Conservation (phyloP, 2,113 vertebrate species). For the Microcebus tavaratra region DNA sequence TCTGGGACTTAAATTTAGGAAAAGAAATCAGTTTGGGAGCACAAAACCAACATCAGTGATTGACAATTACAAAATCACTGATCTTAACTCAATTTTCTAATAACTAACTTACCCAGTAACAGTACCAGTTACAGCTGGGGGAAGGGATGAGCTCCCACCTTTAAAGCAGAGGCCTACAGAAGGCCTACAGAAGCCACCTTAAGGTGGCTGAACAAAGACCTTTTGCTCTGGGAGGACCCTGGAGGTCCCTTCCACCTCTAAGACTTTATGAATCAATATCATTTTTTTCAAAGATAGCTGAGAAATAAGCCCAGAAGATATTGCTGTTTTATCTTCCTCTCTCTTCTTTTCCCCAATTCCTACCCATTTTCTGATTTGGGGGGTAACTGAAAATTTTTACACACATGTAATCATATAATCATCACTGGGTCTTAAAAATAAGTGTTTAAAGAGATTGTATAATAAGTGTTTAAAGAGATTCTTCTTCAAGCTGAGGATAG, state of each 20-base stretch:
- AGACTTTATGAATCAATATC: background rate
- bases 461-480: too few species aligned
- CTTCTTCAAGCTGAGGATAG: background rate
- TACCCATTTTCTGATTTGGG: background rate
- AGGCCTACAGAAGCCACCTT: too few species aligned
- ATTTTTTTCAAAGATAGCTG: background rate
- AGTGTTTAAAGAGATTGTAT: background rate
- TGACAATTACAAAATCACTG: conserved; percentile 1
- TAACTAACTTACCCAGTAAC: background rate
- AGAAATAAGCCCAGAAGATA: background rate
- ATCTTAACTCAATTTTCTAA: conserved; percentile 41
- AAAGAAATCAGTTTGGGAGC: background rate
- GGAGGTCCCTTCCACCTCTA: background rate
- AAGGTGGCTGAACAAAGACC: background rate
- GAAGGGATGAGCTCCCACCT: background rate
- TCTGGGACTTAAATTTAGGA: background rate
- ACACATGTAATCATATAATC: background rate
- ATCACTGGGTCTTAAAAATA: conserved; percentile 10
- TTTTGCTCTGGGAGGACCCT: background rate
- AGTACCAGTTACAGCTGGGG: background rate
- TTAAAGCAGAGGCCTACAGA: background rate
- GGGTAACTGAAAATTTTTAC: background rate
- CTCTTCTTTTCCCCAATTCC: background rate
- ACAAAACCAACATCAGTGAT: background rate
- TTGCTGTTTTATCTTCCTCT: background rate